Evolutionary conservation across 2,888 invertebrate genomes (phyloP).

Genomic region (Sycophila texana): DNA sequence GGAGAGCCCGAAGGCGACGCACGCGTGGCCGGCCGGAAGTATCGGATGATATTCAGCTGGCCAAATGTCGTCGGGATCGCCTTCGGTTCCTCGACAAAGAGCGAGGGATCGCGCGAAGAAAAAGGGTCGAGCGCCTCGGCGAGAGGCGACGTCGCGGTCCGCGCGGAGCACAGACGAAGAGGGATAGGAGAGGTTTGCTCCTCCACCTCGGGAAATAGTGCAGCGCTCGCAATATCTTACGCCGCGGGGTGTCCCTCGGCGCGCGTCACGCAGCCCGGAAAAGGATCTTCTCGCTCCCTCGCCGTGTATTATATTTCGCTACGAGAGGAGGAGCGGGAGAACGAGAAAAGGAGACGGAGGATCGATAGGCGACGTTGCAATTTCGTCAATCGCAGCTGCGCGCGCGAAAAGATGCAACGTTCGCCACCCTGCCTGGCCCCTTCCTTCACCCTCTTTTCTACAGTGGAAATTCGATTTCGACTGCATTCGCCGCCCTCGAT

Average conservation of each 20-base stretch:
- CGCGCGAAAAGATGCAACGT: slow-evolving; percentile 28
- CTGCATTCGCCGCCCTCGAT: too few relatives aligned
- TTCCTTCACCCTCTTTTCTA: too few relatives aligned
- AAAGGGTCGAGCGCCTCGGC: neutral
- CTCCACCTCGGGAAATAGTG: slow-evolving; percentile 31
- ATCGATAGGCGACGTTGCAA: slow-evolving; percentile 7
- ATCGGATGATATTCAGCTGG: slow-evolving; percentile 23
- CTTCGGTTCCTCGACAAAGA: neutral
- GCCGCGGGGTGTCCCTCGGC: neutral
- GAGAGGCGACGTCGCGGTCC: neutral
- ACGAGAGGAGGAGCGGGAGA: too few relatives aligned
- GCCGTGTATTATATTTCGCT: slow-evolving; percentile 26
- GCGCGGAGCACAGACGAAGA: neutral
- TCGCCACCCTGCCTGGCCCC: neutral
- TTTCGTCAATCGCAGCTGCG: slow-evolving; percentile 30
- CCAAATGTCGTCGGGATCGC: slow-evolving; percentile 32
- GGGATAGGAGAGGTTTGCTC: neutral
- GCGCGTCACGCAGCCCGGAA: neutral
- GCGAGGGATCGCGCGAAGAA: neutral
- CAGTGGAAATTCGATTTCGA: slow-evolving; percentile 15
- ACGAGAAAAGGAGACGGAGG: neutral
- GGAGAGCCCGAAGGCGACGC: neutral
- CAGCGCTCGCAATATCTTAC: slow-evolving; percentile 39
- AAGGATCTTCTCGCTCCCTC: neutral
- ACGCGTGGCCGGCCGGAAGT: neutral